These are phyloP conservation scores for Schlechtendalia chinensis DNA, from an alignment of 1,140 invertebrate species.

Conservation along the genomic window DNA sequence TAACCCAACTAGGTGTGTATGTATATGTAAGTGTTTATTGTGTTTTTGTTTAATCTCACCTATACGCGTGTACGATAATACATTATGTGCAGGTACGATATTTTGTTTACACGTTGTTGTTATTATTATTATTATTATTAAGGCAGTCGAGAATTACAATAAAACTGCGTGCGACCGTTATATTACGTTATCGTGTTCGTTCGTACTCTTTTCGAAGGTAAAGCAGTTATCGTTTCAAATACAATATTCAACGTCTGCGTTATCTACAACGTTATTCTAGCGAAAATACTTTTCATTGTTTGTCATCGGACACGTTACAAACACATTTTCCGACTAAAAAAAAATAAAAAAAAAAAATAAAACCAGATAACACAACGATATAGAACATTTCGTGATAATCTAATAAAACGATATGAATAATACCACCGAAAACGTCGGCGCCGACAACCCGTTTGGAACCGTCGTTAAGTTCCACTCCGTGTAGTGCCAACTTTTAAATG, in stretches of 20 bases:
- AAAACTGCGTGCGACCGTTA: constrained; percentile 9
- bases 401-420: not conserved
- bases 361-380: not conserved
- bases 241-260: constrained; percentile 6
- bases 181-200: constrained; percentile 19
- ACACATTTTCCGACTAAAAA: not conserved
- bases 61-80: no score
- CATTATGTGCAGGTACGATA: not conserved
- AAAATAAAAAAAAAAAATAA: no score
- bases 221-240: constrained; percentile 14
- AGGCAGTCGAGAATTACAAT: not conserved
- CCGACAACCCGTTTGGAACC: not conserved
- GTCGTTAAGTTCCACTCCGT: not conserved
- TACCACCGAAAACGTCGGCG: not conserved
- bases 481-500: not conserved
- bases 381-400: not conserved
- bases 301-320: constrained; percentile 8
- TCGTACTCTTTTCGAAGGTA: constrained; percentile 1
- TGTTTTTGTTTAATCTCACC: not conserved
- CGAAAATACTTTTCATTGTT: not conserved
- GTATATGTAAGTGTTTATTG: not conserved
- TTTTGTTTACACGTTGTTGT: not conserved
- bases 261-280: constrained; percentile 9
- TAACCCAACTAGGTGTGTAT: not conserved
- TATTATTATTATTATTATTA: no score